A percentile compares a stretch with the other conserved stretches of the same genome.
Evolutionary conservation across 2,888 invertebrate genomes (phyloP).

Genomic region (Dastarcus helophoroides): DNA sequence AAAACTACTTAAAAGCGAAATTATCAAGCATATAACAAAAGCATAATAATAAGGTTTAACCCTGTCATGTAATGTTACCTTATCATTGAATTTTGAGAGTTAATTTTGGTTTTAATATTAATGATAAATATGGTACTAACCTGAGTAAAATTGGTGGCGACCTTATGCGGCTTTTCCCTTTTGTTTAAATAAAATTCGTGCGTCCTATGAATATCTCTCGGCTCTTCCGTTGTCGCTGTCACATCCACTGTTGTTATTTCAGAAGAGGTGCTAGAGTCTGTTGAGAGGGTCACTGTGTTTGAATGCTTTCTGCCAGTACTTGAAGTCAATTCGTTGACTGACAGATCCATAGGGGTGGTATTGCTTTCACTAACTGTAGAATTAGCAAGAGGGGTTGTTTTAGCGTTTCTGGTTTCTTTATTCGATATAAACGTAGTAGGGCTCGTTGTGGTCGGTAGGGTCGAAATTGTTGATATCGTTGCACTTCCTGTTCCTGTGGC

Average conservation of each 20-base stretch:
- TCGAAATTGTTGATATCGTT: too few species aligned
- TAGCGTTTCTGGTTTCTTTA: background rate
- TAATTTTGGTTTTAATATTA: too few species aligned
- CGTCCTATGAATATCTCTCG: background rate
- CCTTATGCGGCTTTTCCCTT: background rate
- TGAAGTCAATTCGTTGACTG: background rate
- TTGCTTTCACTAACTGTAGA: background rate
- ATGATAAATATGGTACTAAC: too few species aligned
- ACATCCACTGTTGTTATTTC: background rate
- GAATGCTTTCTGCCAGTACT: background rate
- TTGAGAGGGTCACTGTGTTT: background rate
- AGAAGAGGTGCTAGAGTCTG: background rate
- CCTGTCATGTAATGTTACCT: too few species aligned
- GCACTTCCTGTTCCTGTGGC: background rate
- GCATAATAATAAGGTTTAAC: too few species aligned
- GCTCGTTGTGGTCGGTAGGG: background rate
- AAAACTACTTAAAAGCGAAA: too few species aligned
- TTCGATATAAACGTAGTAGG: background rate
- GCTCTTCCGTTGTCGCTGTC: background rate
- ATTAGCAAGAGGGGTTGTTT: background rate
- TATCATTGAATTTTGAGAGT: too few species aligned
- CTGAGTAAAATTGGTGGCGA: background rate
- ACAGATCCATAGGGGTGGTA: background rate
- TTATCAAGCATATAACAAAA: too few species aligned
- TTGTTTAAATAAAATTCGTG: conserved; percentile 1